Evolutionary conservation across 2,113 vertebrate species (phyloP).

Genomic region (Phocoena phocoena): DNA sequence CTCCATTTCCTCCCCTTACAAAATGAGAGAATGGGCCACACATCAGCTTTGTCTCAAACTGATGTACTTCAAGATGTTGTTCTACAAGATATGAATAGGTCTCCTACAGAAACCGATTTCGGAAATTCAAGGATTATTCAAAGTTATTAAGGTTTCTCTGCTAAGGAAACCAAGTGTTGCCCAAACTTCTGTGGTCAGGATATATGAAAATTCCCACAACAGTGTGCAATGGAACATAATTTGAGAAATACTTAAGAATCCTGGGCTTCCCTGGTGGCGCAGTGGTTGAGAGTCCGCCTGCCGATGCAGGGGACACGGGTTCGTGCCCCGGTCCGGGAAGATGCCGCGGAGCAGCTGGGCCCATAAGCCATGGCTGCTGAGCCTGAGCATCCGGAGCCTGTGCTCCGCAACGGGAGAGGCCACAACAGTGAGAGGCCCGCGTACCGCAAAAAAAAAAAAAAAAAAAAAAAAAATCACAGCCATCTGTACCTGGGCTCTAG

Average conservation of each 20-base stretch:
- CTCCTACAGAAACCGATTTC: background rate
- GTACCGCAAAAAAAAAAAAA: no score
- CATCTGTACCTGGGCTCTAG: background rate
- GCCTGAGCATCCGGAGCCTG: no score
- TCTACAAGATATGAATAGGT: background rate
- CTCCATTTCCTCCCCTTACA: background rate
- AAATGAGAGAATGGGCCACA: background rate
- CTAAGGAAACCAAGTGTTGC: background rate
- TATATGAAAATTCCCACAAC: background rate
- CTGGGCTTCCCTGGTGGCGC: no score
- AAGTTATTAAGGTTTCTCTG: background rate
- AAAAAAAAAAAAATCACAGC: background rate
- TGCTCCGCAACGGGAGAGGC: no score
- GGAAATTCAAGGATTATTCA: background rate
- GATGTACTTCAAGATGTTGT: background rate
- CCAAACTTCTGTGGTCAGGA: background rate
- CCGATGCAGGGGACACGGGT: no score
- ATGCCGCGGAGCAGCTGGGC: no score
- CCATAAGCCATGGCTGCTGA: no score
- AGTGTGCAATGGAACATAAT: background rate
- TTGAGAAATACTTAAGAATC: slow-evolving; percentile 31
- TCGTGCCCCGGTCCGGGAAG: no score
- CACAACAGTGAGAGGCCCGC: no score
- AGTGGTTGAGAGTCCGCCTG: no score
- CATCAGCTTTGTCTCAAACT: slow-evolving; percentile 20